A percentile compares a stretch with the other conserved stretches of the same genome.
phyloP scores from a whole-genome alignment of 35 echinoderm and acorn worm species.

The Stichopus chloronotus region DNA sequence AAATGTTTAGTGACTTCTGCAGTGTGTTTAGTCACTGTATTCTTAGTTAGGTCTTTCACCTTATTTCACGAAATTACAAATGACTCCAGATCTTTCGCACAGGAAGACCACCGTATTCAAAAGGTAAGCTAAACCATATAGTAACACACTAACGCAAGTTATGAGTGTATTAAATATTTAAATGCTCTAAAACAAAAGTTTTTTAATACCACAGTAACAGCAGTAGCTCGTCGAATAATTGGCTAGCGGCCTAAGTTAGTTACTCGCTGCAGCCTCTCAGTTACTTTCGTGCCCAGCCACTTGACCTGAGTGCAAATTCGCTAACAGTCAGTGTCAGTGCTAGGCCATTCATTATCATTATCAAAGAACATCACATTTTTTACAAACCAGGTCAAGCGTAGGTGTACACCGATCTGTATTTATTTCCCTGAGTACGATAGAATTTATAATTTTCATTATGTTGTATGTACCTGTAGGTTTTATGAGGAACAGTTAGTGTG shows the following conservation, averaged over 20 bases:
- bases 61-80: conserved; percentile 31
- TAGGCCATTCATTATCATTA: too few species aligned
- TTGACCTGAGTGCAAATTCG: too few species aligned
- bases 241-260: not conserved
- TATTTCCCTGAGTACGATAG: too few species aligned
- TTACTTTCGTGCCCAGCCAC: not conserved
- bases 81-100: conserved; percentile 14
- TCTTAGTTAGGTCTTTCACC: conserved; percentile 20
- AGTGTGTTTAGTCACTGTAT: conserved; percentile 12
- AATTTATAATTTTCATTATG: too few species aligned
- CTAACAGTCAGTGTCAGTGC: too few species aligned
- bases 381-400: too few species aligned
- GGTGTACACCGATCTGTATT: too few species aligned
- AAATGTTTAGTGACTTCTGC: conserved; percentile 7
- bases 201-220: not conserved
- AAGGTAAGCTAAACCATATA: not conserved
- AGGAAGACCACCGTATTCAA: conserved; percentile 21
- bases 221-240: not conserved
- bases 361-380: too few species aligned
- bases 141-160: not conserved
- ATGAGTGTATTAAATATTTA: not conserved
- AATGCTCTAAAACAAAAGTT: not conserved
- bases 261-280: not conserved
- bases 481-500: too few species aligned
- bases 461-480: too few species aligned